These are phyloP conservation scores for Muschampia plurimacula DNA, from an alignment of 2,888 invertebrate species.

Conservation along the genomic window DNA sequence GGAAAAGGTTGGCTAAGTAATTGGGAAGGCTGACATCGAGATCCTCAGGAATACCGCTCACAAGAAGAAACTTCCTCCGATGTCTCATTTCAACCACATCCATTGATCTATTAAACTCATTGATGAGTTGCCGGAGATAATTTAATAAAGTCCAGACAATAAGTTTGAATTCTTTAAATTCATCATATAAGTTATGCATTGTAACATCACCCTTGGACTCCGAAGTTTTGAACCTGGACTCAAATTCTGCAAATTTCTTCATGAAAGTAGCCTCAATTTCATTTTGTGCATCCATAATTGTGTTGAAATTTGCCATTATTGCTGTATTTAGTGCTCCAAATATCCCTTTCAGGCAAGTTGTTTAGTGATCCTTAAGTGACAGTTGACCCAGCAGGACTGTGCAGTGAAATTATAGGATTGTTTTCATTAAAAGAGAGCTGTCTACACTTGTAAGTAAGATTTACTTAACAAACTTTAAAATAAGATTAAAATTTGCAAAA, in stretches of 20 bases:
- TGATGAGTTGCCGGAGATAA: not conserved
- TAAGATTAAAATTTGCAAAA: too few relatives aligned
- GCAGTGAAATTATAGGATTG: not conserved
- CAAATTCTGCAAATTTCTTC: conserved; percentile 8
- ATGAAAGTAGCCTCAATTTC: not conserved
- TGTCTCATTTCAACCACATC: conserved; percentile 12
- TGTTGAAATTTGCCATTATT: not conserved
- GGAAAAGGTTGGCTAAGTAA: conserved; percentile 1
- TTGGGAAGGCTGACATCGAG: not conserved
- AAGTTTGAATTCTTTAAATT: not conserved
- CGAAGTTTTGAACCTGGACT: not conserved
- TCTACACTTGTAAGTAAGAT: not conserved
- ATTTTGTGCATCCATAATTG: conserved; percentile 2
- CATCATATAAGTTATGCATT: not conserved
- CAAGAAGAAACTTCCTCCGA: conserved; percentile 4
- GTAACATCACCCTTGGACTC: not conserved
- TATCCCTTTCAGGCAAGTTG: not conserved
- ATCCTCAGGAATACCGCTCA: not conserved
- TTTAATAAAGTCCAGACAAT: not conserved
- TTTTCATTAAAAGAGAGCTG: not conserved
- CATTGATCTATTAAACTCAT: not conserved
- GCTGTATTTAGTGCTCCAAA: not conserved
- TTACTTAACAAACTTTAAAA: too few relatives aligned
- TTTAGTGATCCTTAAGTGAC: not conserved
- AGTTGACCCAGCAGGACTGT: not conserved